Base-by-base conservation (phyloP, 2,888 invertebrate genomes). In the Alloplasta piceator region DNA sequence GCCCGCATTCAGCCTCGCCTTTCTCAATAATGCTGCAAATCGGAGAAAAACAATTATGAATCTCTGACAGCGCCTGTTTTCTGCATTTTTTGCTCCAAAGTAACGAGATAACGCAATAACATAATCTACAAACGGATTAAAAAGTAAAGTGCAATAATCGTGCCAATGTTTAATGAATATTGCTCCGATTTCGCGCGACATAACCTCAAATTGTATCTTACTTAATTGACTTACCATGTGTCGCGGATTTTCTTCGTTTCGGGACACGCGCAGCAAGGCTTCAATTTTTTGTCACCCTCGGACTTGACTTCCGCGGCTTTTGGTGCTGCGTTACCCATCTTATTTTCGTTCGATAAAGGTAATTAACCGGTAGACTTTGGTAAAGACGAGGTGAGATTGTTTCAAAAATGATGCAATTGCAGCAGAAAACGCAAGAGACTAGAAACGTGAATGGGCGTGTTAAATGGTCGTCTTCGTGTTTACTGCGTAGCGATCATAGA, bases 251-350 rank as follows among this genome's bases (percentile, higher is more conserved):
- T 95, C 92, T 98, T 98, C 0, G 98, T 99, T 93, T 99, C 98
- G 0, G 98, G 98, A 92, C 99, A 99, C 4, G 98, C 98, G 94
- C 99, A 99, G 90, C 99, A 99, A 4, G 98, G 96, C 91, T 98
- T 99, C 82, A 98, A 93, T 90, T 98, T 97, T 61, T 96, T 96
- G 87, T 96, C 95, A 61, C 94, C 94, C 7, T 93, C 92, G 10
- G 92, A 26, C 46, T 83, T 83, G 7, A 56, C 90, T 7, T 92
- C 92, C 73, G 82, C 63, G 55, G 89, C 93, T 90, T 94, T 94
- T 9, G 93, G 92, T 80, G 92, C 90, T 64, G 92, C 89, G 87
- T 94, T 94, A 82, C 94, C 95, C 95, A 95, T 95, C 86, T 70
- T 84, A 3, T 75, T 36, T 43, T 52, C 5, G 5, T 39, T 14